Base-by-base conservation (phyloP, 2,888 invertebrate genomes). In the Gonocerus acuteangulatus region DNA sequence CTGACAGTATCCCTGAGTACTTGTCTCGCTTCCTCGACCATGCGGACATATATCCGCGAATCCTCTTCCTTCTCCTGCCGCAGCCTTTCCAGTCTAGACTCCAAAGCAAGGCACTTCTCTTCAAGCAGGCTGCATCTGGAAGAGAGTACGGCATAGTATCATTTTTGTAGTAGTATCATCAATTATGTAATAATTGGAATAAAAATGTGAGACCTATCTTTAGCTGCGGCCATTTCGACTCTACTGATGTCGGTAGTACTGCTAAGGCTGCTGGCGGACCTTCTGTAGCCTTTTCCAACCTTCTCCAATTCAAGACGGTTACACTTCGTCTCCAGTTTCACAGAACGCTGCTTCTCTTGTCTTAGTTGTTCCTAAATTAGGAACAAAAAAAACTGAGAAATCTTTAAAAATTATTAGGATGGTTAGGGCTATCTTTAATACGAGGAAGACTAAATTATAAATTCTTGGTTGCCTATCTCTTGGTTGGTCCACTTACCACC, bases 81-180 rank as follows among this genome's bases (percentile, higher is more conserved):
- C 32, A 83, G 76, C 71, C 83, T 81, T 69, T 79, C 79, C 39
- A 85, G 71, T 70, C 82, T 78, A 44, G 82, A 80, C 70, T 82
- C 80, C 71, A 85, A 73, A 16, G 82, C 80, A 70, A 82, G 80
- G 44, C 83, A 76, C 68, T 82, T 82, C 72, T 86, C 85, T 69
- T 84, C 80, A 0, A 84, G 78, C 59, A 86, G 72, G 70, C 83
- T 82, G 58, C 85, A 48, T 44, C 68, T 68, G 32, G 22, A 48
- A 16, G 22, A 42, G 3, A 42, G 3, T n/a, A n/a, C n/a, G 27
- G 4, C 27, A 27, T 27, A 27, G 9, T 6, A 6, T 27, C 4
- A 27, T 27, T 27, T 27, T 6, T 27, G 4, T 27, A 27, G 9
- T 27, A 27, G 9, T 27, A 27, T 9, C 4, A 27, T 27, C n/a